Conservation (phyloP, 2,888 invertebrate genomes). For the Brachypalpus laphriformis region DNA sequence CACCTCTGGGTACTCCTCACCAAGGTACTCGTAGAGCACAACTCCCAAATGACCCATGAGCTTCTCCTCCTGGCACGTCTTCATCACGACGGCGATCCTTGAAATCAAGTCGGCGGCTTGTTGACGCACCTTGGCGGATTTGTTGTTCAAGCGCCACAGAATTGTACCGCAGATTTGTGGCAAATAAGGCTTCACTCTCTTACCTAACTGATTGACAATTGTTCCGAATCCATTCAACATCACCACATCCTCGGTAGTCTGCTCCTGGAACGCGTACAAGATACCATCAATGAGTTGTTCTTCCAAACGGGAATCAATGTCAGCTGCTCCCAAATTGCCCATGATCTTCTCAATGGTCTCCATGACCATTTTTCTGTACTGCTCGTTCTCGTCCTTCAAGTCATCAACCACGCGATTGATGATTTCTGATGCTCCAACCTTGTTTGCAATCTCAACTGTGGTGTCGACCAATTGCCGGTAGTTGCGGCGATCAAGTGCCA, state of each 20-base stretch:
- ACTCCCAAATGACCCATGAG: slow-evolving; percentile 99
- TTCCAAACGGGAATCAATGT: slow-evolving; percentile 98
- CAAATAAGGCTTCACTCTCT: slow-evolving; percentile 98
- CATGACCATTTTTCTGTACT: slow-evolving; percentile 99
- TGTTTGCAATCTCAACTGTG: slow-evolving; percentile 99
- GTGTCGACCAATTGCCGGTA: slow-evolving; percentile 99
- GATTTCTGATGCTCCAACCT: slow-evolving; percentile 99
- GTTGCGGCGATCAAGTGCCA: slow-evolving; percentile 99
- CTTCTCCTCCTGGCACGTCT: slow-evolving; percentile 99
- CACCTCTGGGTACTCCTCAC: slow-evolving; percentile 99
- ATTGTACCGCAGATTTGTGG: slow-evolving; percentile 99
- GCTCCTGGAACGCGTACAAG: slow-evolving; percentile 99
- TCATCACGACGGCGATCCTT: slow-evolving; percentile 99
- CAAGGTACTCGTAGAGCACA: slow-evolving; percentile 98
- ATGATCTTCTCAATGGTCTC: slow-evolving; percentile 99
- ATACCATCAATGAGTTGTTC: slow-evolving; percentile 99
- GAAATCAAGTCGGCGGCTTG: slow-evolving; percentile 99
- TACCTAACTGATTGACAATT: slow-evolving; percentile 98
- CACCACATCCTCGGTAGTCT: slow-evolving; percentile 99
- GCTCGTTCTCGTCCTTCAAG: slow-evolving; percentile 99
- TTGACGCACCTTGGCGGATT: slow-evolving; percentile 99
- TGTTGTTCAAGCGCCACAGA: slow-evolving; percentile 99
- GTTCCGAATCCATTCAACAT: slow-evolving; percentile 99
- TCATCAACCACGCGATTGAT: slow-evolving; percentile 99
- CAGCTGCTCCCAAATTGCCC: slow-evolving; percentile 98